Evolutionary conservation across 2,888 invertebrate species (phyloP), one percentile per base, ranked within the genome.

Genomic region (Tinea trinotella): DNA sequence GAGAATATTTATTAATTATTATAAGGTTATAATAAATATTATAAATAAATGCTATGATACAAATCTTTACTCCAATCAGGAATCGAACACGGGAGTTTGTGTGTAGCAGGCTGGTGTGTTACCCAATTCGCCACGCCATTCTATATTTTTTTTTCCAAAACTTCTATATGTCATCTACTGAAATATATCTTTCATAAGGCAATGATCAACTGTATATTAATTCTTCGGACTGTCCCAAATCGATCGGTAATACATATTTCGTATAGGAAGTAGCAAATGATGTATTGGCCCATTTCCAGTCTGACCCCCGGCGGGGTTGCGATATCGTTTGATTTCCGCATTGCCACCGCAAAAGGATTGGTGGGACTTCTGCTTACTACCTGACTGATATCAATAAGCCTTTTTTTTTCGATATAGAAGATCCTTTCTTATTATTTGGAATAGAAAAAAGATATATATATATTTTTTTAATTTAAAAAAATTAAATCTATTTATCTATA

Each of bases 271-370:
- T 40, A 7, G 40, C 48, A 20, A 48, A 48, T 48, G 50, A 57
- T 58, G 57, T 57, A 60, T 59, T 64, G 62, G 62, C 60, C 30
- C 9, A 52, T 52, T 46, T 58, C 62, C 62, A 58, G 50, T 53
- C 40, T 20, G 19, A 36, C 15, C 20, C n/a, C 13, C 36, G 17
- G 15, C 18, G 52, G 34, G 36, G 20, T 12, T 30, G 9, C 52
- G 34, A 36, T 20, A 22, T 54, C 57, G 57, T 60, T 58, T 59
- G 57, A 60, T 60, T 62, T 57, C 59, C 60, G 60, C 58, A 60
- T 61, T 60, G 60, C 59, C 59, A 60, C 53, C 53, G 40, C 53
- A 59, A 57, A n/a, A 60, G 40, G 40, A 13, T 35, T 10, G 10
- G 3, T 3, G n/a, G 6, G 12, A 35, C 35, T 35, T 35, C 35